phyloP scores from a whole-genome alignment of 1,140 invertebrate species.

The Brachionus sp. region DNA sequence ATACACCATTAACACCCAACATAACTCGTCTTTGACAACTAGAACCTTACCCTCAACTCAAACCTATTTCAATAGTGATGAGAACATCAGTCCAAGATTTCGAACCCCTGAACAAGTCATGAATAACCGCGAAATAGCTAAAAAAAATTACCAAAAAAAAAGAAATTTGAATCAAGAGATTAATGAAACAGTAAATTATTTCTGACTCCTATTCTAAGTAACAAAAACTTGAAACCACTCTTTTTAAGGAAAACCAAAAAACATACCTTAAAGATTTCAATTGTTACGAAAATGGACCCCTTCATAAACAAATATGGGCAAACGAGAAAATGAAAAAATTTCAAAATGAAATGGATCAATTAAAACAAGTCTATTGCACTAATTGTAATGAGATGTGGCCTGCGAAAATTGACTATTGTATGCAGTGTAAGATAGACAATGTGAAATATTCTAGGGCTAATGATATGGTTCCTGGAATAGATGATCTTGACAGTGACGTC shows the following conservation, averaged over 20 bases:
- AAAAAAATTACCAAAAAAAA: background rate
- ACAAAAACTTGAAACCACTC: background rate
- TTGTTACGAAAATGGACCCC: background rate
- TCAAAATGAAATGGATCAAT: background rate
- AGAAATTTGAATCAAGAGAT: background rate
- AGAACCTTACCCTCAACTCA: background rate
- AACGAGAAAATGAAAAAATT: background rate
- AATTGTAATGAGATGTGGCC: background rate
- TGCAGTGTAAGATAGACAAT: background rate
- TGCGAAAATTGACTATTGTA: background rate
- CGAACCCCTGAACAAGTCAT: background rate
- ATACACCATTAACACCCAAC: slow-evolving; percentile 5
- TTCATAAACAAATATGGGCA: background rate
- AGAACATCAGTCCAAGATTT: background rate
- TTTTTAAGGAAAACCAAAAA: background rate
- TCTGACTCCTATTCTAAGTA: background rate
- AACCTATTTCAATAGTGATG: background rate
- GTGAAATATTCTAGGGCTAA: background rate
- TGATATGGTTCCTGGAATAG: background rate
- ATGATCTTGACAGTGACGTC: background rate
- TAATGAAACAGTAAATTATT: background rate
- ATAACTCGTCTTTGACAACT: background rate
- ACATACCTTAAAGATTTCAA: background rate
- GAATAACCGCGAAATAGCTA: background rate
- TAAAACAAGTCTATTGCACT: background rate